Evolutionary conservation across 2,797 vertebrate genomes (phyloP), one percentile per base, ranked within the genome.

Genomic region (Discoglossus pictus): DNA sequence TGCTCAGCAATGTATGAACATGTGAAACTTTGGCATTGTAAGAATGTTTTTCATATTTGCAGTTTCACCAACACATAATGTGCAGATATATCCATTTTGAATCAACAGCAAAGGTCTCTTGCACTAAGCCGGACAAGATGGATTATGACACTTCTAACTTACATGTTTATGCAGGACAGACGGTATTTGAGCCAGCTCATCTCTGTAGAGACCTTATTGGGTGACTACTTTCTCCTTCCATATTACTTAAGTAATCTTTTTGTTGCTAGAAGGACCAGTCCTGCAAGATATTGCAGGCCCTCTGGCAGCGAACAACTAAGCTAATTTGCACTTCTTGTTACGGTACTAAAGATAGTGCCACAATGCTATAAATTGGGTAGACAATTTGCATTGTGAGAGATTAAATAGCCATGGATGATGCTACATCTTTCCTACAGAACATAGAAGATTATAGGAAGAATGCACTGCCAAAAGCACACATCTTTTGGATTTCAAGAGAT

Each of bases 271-370:
- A 35, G 31, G 10, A 34, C 16, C 17, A 18, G 20, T 38, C 35
- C 35, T 4, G 18, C 12, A 16, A 58, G 23, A 6, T 18, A 61
- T 35, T 46, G 16, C 7, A 2, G 20, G 3, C 11, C 2, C 31
- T 24, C 4, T 27, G 24, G 16, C 16, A n/a, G 5, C 23, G 35
- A 21, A 60, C 6, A n/a, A 9, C 25, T 38, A 39, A 46, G 20
- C 18, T 18, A 4, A 50, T 66, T 68, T 60, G 55, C 47, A 52
- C 12, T 61, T 16, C 24, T 20, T 68, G 7, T 34, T 47, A 39
- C 8, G 15, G 65, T 46, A 68, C 39, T 47, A n/a, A 27, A n/a
- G 24, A 51, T 23, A 50, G 23, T 31, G 36, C 25, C 34, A 42
- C 17, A 35, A 51, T 21, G 17, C 2, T 10, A 8, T 31, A 4